These are phyloP conservation scores for Anguilla rostrata DNA, from an alignment of 2,113 vertebrate species.

Conservation along the genomic window DNA sequence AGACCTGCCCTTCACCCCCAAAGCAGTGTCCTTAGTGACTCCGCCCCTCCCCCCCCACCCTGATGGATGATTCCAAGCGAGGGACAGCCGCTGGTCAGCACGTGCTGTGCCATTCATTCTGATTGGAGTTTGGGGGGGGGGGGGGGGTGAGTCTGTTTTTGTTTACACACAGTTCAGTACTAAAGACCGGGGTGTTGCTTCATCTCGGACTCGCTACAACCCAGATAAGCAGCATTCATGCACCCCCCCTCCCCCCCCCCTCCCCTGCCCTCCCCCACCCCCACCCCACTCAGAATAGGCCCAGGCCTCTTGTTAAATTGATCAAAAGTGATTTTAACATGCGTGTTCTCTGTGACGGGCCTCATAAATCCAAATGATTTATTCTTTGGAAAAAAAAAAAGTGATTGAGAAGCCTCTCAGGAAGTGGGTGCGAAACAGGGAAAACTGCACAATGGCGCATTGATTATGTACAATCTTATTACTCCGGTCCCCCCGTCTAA, in stretches of 20 bases:
- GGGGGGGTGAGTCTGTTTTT: neutral
- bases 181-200: neutral
- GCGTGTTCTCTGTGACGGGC: conserved; percentile 34
- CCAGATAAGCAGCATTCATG: neutral
- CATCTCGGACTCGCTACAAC: neutral
- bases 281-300: neutral
- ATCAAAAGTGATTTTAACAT: conserved; percentile 37
- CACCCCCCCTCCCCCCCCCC: too few relatives aligned
- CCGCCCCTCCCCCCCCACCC: neutral
- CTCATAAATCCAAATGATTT: conserved; percentile 48
- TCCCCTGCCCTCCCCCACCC: too few relatives aligned
- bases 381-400: conserved; percentile 35
- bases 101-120: neutral
- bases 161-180: neutral
- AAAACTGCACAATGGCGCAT: conserved; percentile 73
- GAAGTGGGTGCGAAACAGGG: conserved; percentile 35
- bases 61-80: neutral
- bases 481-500: conserved; percentile 45
- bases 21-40: conserved; percentile 31
- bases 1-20: neutral
- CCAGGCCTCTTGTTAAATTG: neutral
- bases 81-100: neutral
- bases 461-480: conserved; percentile 65
- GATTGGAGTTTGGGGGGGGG: neutral
- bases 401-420: conserved; percentile 43